Base-by-base conservation (phyloP, 2,113 vertebrate genomes). In the Monopterus albus region DNA sequence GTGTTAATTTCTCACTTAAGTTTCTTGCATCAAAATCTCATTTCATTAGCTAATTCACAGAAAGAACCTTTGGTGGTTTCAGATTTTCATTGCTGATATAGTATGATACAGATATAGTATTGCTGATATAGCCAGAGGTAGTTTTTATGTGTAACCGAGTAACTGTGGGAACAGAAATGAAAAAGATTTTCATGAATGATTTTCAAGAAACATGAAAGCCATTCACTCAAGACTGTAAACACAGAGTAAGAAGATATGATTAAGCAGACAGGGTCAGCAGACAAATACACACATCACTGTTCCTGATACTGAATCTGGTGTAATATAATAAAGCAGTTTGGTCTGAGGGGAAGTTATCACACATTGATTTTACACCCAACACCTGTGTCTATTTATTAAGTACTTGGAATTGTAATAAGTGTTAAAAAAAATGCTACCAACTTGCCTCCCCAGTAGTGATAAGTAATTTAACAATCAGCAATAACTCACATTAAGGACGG, bases 401-500 rank as follows among this genome's bases (percentile, higher is more conserved):
- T 8, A 6, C 6, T 0, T n/a, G 7, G 53, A 31, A 46, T 5
- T 13, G 39, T 52, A 17, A 49, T 39, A 5, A 73, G 29, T 2
- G 45, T 61, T 47, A 14, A n/a, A 33, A 62, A 36, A 42, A 43
- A 49, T 84, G 79, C 74, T 4, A 52, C 60, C 79, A 78, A 52
- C 47, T 64, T 53, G 60, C 74, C 64, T 78, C 82, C 78, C 72
- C 87, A 59, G 58, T 0, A 61, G 72, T 80, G 79, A 58, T 1
- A n/a, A 40, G 26, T 35, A n/a, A 42, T 56, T 49, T 23, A 29
- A 74, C 76, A 74, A 17, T 66, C 1, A n/a, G n/a, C 42, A 29
- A 26, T 40, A 8, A 90, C 87, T 89, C 58, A 90, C 87, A 67
- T 38, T 58, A 58, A 53, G 36, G 11, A 29, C 23, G 63, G 39